phyloP scores from a whole-genome alignment of 2,113 vertebrate species.

The Synchiropus splendidus region DNA sequence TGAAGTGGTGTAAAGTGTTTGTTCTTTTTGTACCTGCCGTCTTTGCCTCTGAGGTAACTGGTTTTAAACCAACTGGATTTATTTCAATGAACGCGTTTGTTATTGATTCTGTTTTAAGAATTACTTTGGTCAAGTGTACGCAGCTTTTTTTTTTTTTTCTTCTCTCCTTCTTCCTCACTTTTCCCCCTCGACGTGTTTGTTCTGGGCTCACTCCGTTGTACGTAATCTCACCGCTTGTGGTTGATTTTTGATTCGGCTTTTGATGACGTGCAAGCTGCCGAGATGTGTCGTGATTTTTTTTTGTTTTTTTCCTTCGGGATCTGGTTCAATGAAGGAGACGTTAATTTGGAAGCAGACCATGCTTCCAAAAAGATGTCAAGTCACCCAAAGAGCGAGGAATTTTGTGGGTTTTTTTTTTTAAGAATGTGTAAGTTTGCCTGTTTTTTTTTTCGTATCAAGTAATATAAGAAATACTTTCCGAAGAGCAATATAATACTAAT shows the following conservation, averaged over 20 bases:
- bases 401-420: slow-evolving; percentile 90
- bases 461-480: slow-evolving; percentile 81
- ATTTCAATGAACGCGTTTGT: slow-evolving; percentile 10
- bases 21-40: too few species aligned
- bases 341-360: slow-evolving; percentile 52
- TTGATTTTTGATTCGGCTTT: background rate
- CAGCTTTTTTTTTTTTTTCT: slow-evolving; percentile 13
- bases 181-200: slow-evolving; percentile 11
- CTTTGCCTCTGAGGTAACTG: slow-evolving; percentile 14
- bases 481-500: slow-evolving; percentile 98
- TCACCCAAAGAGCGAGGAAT: slow-evolving; percentile 77
- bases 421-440: slow-evolving; percentile 89
- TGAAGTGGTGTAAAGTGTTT: slow-evolving; percentile 12
- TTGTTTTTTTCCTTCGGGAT: slow-evolving; percentile 10
- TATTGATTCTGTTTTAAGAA: slow-evolving; percentile 67
- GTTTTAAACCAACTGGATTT: slow-evolving; percentile 31
- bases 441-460: slow-evolving; percentile 94
- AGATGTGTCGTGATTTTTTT: slow-evolving; percentile 13
- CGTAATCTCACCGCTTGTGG: slow-evolving; percentile 1
- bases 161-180: too few species aligned
- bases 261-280: slow-evolving; percentile 9
- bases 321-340: slow-evolving; percentile 15
- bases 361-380: slow-evolving; percentile 87
- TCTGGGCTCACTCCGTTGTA: slow-evolving; percentile 10
- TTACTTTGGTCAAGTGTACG: slow-evolving; percentile 24